These are phyloP conservation scores for Sigmodon hispidus DNA, from an alignment of 2,113 vertebrate genomes.

Conservation along the genomic window DNA sequence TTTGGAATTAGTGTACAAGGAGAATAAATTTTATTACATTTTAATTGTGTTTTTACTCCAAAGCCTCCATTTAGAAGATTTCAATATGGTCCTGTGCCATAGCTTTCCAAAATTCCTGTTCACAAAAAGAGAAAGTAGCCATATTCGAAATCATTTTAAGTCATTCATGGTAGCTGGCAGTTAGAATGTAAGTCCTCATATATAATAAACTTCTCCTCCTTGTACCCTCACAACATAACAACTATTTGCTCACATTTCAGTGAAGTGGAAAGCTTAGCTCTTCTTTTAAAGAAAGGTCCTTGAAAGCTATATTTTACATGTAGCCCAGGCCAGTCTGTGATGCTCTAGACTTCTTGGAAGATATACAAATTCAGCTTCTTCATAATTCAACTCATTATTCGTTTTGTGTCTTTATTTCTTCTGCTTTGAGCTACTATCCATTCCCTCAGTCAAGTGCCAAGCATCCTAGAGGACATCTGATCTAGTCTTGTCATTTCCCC, in stretches of 20 bases:
- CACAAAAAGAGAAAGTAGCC: not conserved
- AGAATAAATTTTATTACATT: constrained; percentile 50
- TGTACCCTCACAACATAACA: not conserved
- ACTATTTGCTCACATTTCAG: not conserved
- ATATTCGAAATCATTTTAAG: not conserved
- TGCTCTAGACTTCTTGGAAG: not conserved
- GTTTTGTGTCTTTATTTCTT: not conserved
- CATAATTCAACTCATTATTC: not conserved
- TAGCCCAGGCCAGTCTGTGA: not conserved
- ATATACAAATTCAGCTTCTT: not conserved
- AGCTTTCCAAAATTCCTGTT: constrained; percentile 9
- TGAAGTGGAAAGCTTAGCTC: not conserved
- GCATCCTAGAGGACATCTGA: not conserved
- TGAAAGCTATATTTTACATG: not conserved
- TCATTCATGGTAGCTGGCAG: not conserved
- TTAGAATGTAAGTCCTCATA: not conserved
- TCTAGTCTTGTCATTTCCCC: not conserved
- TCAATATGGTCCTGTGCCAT: not conserved
- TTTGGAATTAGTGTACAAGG: not conserved
- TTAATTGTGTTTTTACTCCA: constrained; percentile 17
- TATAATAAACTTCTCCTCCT: not conserved
- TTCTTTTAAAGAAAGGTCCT: not conserved
- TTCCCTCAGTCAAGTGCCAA: not conserved
- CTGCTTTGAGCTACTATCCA: not conserved
- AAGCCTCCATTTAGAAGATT: constrained; percentile 29